Percentiles rank a stretch among this genome's conserved stretches.
Evolutionary conservation across 2,113 vertebrate species (phyloP).

Genomic region (Peromyscus maniculatus): DNA sequence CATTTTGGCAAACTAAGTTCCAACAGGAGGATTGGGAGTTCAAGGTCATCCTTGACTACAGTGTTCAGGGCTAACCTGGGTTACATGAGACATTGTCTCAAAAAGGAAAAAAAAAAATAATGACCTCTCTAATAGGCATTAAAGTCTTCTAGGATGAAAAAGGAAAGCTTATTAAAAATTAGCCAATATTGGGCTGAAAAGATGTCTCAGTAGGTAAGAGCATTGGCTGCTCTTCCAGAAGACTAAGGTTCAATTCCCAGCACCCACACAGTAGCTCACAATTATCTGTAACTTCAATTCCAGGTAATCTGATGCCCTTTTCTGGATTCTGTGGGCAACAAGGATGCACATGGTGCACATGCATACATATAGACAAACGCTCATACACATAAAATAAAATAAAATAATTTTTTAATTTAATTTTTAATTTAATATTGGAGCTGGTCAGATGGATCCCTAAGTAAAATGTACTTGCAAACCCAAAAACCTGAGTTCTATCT

Average conservation of each 20-base stretch:
- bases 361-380: no score
- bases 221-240: no score
- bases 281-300: no score
- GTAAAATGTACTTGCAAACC: background rate
- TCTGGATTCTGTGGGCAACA: background rate
- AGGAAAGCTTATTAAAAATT: background rate
- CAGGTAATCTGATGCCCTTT: no score
- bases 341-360: no score
- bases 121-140: background rate
- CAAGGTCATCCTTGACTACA: background rate
- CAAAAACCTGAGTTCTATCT: background rate
- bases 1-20: background rate
- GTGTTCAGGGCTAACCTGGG: background rate
- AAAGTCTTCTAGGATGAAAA: background rate
- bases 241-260: no score
- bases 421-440: background rate
- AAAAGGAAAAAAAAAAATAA: background rate
- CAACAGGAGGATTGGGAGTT: background rate
- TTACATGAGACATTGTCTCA: background rate
- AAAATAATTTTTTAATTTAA: background rate
- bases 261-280: no score
- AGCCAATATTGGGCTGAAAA: no score
- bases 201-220: no score
- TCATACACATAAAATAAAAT: no score
- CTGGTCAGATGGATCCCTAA: background rate